These are phyloP conservation scores for Petrocephalus schoutedeni DNA, from an alignment of 2,797 vertebrate species.

Conservation along the genomic window DNA sequence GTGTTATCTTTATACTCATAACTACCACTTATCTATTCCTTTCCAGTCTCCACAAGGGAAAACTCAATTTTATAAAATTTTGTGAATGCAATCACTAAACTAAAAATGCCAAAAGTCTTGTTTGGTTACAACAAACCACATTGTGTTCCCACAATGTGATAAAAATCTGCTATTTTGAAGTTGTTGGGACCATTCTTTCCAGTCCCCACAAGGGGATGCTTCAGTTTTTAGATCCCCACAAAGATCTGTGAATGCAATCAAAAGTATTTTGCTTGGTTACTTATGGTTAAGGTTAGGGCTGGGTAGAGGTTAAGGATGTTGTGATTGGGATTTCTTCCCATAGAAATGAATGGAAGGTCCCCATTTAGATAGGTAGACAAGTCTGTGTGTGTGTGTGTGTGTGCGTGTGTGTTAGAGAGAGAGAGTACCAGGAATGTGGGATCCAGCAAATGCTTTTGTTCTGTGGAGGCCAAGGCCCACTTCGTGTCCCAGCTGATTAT, in stretches of 20 bases:
- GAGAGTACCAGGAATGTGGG: background rate
- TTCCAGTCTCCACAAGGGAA: background rate
- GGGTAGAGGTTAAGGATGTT: too few relatives aligned
- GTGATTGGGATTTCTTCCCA: background rate
- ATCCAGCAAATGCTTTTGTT: background rate
- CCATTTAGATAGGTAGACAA: background rate
- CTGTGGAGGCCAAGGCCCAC: slow-evolving; percentile 53
- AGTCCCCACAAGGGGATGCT: background rate
- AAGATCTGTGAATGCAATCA: background rate
- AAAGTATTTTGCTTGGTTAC: background rate
- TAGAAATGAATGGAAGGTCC: background rate
- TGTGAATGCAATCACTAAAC: background rate
- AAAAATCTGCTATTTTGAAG: background rate
- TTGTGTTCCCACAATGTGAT: background rate
- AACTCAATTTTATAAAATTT: background rate
- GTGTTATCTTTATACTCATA: background rate
- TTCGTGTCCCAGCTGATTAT: slow-evolving; percentile 42
- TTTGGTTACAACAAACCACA: background rate
- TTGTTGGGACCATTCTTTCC: too few relatives aligned
- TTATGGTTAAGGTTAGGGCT: background rate
- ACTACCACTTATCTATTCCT: background rate
- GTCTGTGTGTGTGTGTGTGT: background rate
- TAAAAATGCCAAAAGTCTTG: background rate
- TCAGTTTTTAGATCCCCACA: background rate
- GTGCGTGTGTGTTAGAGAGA: background rate